Percentiles rank a stretch among this genome's conserved stretches.
Conservation (phyloP, 2,797 vertebrate genomes). For the Pseudochirops cupreus region DNA sequence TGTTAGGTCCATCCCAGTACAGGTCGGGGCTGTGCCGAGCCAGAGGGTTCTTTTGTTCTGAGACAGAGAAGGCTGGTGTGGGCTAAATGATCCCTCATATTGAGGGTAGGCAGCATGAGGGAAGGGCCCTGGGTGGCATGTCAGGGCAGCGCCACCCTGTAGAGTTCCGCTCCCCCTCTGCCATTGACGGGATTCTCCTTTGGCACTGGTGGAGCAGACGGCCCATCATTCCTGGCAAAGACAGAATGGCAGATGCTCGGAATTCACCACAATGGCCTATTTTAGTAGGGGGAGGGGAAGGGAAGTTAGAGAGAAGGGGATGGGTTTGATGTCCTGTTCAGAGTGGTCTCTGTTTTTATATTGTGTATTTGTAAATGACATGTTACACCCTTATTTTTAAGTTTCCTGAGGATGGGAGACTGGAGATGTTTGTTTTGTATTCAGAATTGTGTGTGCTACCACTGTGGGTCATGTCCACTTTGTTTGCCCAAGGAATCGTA, state of each 20-base stretch:
- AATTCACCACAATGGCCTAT: constrained; percentile 93
- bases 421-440: constrained; percentile 70
- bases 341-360: constrained; percentile 81
- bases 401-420: constrained; percentile 75
- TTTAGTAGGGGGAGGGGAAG: constrained; percentile 80
- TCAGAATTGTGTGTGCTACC: constrained; percentile 61
- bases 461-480: constrained; percentile 73
- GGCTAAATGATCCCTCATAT: constrained; percentile 85
- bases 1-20: constrained; percentile 40
- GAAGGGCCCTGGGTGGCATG: neutral
- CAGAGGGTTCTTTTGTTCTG: neutral
- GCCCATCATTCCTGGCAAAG: constrained; percentile 83
- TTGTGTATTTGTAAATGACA: constrained; percentile 83
- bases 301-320: constrained; percentile 73
- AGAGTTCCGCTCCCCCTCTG: constrained; percentile 74
- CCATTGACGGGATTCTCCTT: constrained; percentile 56
- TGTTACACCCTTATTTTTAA: constrained; percentile 79
- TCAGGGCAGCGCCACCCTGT: neutral
- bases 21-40: constrained; percentile 43
- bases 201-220: constrained; percentile 56
- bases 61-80: constrained; percentile 35
- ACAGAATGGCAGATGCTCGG: constrained; percentile 83
- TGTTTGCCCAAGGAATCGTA: constrained; percentile 69
- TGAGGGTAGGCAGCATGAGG: constrained; percentile 81
- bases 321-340: constrained; percentile 77